Evolutionary conservation across 2,113 vertebrate species (phyloP).

Genomic region (Raja brachyura): DNA sequence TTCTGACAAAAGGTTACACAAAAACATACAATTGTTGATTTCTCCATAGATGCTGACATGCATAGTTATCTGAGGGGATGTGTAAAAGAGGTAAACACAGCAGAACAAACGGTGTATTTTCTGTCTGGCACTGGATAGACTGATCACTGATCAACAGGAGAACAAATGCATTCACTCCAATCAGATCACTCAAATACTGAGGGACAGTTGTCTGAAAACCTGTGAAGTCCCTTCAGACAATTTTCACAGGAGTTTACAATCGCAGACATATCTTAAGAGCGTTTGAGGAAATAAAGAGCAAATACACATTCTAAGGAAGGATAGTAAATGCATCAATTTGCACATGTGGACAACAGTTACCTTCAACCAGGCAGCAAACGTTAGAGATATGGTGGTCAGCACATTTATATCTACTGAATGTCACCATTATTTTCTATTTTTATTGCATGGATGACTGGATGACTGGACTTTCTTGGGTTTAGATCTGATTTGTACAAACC

Average conservation of each 20-base stretch:
- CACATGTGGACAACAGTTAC: neutral
- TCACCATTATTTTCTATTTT: too few species aligned
- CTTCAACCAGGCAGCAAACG: neutral
- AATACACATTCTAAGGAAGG: neutral
- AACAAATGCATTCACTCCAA: neutral
- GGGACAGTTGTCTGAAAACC: neutral
- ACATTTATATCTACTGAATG: neutral
- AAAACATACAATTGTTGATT: neutral
- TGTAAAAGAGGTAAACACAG: neutral
- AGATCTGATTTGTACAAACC: too few species aligned
- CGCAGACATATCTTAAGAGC: neutral
- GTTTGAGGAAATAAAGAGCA: neutral
- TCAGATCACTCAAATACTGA: neutral
- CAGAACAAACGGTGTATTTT: neutral
- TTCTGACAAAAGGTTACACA: neutral
- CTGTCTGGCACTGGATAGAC: neutral
- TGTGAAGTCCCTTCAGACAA: neutral
- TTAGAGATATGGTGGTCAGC: neutral
- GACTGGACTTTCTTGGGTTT: too few species aligned
- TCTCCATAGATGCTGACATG: neutral
- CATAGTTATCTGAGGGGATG: neutral
- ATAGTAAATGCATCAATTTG: neutral
- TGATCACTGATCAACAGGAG: neutral
- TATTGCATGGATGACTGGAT: too few species aligned
- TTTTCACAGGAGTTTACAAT: too few species aligned